Evolutionary conservation across 2,113 vertebrate species (phyloP).

Genomic region (Gallinago jamesoni): DNA sequence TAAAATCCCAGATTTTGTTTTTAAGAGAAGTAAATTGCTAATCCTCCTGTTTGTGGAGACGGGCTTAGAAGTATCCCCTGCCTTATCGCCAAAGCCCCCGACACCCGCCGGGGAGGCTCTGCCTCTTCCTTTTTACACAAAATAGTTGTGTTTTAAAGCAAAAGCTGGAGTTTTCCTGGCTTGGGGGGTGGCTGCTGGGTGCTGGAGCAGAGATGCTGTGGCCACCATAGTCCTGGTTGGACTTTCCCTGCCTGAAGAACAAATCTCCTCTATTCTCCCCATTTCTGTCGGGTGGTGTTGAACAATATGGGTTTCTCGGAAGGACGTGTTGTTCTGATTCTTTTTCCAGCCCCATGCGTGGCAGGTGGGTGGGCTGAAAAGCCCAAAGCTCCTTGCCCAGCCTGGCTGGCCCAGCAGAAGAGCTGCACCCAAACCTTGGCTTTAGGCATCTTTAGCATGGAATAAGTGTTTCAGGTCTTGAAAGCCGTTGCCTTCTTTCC

Average conservation of each 20-base stretch:
- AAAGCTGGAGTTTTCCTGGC: not conserved
- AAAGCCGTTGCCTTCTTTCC: not conserved
- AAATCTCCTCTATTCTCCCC: not conserved
- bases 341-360: not conserved
- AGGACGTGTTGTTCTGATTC: not conserved
- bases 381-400: not conserved
- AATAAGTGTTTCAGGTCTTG: not conserved
- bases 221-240: not conserved
- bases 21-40: slow-evolving; percentile 54
- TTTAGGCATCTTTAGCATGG: not conserved
- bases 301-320: not conserved
- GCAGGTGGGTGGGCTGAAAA: not conserved
- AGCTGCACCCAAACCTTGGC: not conserved
- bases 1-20: slow-evolving; percentile 45
- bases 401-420: not conserved
- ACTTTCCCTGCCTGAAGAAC: not conserved
- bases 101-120: not conserved
- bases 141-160: not conserved
- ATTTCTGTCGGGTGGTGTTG: not conserved
- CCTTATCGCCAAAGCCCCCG: not conserved
- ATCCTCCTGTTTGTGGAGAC: slow-evolving; percentile 57
- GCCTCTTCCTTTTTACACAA: not conserved
- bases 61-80: slow-evolving; percentile 32
- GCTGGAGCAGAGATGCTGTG: not conserved
- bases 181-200: not conserved